Percentiles rank a stretch among this genome's conserved stretches.
These are phyloP conservation scores for Poecilia velifera DNA, from an alignment of 2,797 vertebrate species.

Conservation along the genomic window DNA sequence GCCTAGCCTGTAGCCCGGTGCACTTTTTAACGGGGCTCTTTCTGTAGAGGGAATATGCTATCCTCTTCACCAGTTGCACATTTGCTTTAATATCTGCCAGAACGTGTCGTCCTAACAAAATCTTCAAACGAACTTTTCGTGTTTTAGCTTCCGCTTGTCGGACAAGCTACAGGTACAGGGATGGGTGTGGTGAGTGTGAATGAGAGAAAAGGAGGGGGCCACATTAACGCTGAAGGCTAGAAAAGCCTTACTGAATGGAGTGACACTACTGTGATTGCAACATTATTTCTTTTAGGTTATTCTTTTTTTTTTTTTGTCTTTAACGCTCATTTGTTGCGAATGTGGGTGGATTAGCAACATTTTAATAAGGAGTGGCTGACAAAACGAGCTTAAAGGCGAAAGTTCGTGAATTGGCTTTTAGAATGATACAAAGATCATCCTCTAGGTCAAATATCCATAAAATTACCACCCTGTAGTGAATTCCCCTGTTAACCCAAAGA, in stretches of 20 bases:
- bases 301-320: neutral
- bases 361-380: neutral
- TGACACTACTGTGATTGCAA: neutral
- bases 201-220: neutral
- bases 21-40: conserved; percentile 1
- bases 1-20: conserved; percentile 10
- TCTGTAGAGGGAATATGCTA: accelerated
- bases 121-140: neutral
- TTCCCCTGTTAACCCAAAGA: neutral
- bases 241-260: conserved; percentile 1
- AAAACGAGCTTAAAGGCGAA: neutral
- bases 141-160: conserved; percentile 30
- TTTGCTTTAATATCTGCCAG: accelerated
- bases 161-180: conserved; percentile 67
- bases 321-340: neutral
- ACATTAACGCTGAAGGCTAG: neutral
- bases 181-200: conserved; percentile 74
- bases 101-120: neutral
- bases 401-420: neutral
- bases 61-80: accelerated
- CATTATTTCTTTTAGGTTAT: neutral
- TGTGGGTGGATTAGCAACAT: neutral
- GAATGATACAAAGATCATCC: neutral
- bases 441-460: neutral
- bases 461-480: neutral